Base-by-base conservation (phyloP, 2,888 invertebrate genomes). In the Zhengitettix transpicula region DNA sequence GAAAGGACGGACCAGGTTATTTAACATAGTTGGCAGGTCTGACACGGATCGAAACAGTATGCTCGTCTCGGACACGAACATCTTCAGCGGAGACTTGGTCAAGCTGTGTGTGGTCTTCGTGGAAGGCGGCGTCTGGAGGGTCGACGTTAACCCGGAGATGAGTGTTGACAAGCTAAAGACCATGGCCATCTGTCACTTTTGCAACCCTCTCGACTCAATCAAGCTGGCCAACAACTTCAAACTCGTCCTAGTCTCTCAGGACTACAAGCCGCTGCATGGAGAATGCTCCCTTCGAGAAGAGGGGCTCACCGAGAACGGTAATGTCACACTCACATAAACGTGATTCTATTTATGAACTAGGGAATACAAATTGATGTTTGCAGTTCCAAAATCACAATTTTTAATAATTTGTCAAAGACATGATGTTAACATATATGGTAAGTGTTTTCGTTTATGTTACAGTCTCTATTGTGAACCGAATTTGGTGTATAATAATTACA, bases 141-240 rank as follows among this genome's bases (percentile, higher is more conserved):
- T 69, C 5, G 70, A 71, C 16, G 66, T 71, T 12, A 68, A 69
- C 28, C 66, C 68, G n/a, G 73, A 71, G 60, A 67, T 69, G 52
- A 71, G 71, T 9, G 69, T 74, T 7, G 74, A 74, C 57, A 70
- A 69, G 61, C 61, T 75, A 41, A 75, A 74, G 66, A 67, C 71
- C 10, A 67, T 68, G 65, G 72, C 72, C 11, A 65, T 74, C 54
- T 67, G 70, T 42, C 70, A 73, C 61, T 71, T 75, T 61, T 69
- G 70, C 56, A 69, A 71, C 60, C 67, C 70, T 15, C 65, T 69
- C 14, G 73, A 72, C 47, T 68, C 70, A 58, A 66, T 71, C 59
- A 73, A 73, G 63, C 67, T 67, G 59, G 69, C 72, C 1, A 67
- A 72, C 42, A 71, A 72, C 57, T 74, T 61, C 44, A 64, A 62